Percentiles rank a stretch among this genome's conserved stretches.
Conservation (phyloP, 1,140 invertebrate genomes). For the Hypothenemus hampei region DNA sequence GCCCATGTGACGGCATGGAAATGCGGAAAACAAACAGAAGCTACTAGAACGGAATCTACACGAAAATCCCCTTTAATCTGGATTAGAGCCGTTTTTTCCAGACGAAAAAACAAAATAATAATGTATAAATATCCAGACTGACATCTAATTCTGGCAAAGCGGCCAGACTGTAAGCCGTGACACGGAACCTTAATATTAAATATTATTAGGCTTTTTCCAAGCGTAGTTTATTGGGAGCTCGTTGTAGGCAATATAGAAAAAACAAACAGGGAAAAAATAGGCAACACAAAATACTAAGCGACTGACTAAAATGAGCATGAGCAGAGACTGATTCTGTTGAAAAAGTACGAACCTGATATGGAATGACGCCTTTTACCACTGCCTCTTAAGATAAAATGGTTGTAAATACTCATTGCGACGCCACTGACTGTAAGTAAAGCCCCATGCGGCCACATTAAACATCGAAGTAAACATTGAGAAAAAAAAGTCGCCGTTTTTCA, state of each 20-base stretch:
- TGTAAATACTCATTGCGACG: constrained; percentile 36
- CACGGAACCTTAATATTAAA: constrained; percentile 14
- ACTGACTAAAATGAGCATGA: not conserved
- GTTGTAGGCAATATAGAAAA: no score
- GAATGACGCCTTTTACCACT: constrained; percentile 40
- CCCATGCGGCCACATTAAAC: constrained; percentile 38
- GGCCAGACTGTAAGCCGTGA: constrained; percentile 8
- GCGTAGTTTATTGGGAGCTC: no score
- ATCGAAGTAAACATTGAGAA: constrained; percentile 11
- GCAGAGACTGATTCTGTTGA: not conserved
- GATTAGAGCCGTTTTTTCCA: not conserved
- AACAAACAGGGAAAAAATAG: no score
- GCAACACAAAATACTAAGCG: no score
- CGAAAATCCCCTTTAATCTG: not conserved
- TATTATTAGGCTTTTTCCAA: no score
- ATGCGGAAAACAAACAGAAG: not conserved
- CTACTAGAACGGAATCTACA: not conserved
- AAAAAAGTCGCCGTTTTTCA: no score
- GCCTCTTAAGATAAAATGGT: constrained; percentile 30
- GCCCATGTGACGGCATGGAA: not conserved
- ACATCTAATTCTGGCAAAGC: constrained; percentile 17
- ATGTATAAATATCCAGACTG: constrained; percentile 22
- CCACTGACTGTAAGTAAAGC: constrained; percentile 40
- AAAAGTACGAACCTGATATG: constrained; percentile 41
- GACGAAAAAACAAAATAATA: constrained; percentile 3